phyloP scores from a whole-genome alignment of 2,888 invertebrate species.

The Aleiodes alternator region DNA sequence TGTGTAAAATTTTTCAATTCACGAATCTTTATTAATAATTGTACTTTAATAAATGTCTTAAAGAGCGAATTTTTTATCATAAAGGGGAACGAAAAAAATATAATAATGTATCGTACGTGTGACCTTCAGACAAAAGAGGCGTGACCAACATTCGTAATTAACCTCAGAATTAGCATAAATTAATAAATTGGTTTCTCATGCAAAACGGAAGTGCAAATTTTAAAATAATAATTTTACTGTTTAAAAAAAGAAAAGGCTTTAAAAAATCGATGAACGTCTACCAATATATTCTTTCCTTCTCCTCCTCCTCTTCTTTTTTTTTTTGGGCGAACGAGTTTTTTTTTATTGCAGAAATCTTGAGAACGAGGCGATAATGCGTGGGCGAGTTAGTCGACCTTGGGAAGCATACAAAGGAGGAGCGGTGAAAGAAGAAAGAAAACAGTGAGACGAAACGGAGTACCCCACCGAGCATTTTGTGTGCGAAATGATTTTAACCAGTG shows the following conservation, averaged over 20 bases:
- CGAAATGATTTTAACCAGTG: slow-evolving; percentile 20
- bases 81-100: neutral
- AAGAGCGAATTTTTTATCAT: too few relatives aligned
- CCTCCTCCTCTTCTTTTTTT: neutral
- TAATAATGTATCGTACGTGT: slow-evolving; percentile 9
- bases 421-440: slow-evolving; percentile 44
- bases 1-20: too few relatives aligned
- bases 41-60: too few relatives aligned
- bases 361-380: slow-evolving; percentile 31
- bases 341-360: slow-evolving; percentile 8
- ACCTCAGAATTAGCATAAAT: slow-evolving; percentile 21
- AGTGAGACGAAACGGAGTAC: slow-evolving; percentile 25
- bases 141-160: slow-evolving; percentile 31
- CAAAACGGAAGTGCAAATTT: slow-evolving; percentile 3
- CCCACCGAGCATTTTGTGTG: slow-evolving; percentile 44
- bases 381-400: slow-evolving; percentile 32
- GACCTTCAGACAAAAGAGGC: slow-evolving; percentile 34
- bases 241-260: neutral
- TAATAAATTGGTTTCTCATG: slow-evolving; percentile 33
- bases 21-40: too few relatives aligned
- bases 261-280: too few relatives aligned
- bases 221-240: neutral
- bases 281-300: too few relatives aligned
- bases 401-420: slow-evolving; percentile 40
- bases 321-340: too few relatives aligned